These are phyloP conservation scores for Hystrix brachyura DNA, from an alignment of 2,113 vertebrate genomes.

Conservation along the genomic window DNA sequence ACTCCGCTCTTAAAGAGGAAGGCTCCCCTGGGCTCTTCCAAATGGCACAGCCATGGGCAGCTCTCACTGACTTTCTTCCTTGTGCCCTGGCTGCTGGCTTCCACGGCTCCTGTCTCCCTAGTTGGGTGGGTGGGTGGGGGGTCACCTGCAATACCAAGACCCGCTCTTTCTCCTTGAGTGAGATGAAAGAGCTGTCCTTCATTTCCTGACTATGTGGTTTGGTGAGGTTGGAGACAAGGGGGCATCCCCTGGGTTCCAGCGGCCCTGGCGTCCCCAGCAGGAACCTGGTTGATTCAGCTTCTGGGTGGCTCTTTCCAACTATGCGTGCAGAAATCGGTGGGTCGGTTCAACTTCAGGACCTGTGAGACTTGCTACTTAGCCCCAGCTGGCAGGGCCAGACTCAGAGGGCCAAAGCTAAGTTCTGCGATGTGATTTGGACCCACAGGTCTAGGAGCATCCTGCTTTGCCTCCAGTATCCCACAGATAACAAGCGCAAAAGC, in stretches of 20 bases:
- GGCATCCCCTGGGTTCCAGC: neutral
- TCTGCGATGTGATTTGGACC: fast-evolving
- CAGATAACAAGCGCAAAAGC: fast-evolving
- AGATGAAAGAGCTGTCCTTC: neutral
- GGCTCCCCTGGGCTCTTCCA: neutral
- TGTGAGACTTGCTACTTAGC: neutral
- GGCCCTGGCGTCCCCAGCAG: neutral
- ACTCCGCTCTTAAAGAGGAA: conserved; percentile 61
- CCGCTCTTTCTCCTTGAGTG: neutral
- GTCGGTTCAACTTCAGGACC: neutral
- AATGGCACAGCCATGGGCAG: neutral
- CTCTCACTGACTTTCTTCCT: neutral
- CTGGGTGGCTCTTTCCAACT: neutral
- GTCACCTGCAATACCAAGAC: neutral
- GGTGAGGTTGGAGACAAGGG: neutral
- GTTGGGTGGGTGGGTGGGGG: neutral
- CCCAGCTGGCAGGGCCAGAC: fast-evolving
- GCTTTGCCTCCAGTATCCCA: neutral
- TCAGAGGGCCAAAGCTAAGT: neutral
- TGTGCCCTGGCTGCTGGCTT: neutral
- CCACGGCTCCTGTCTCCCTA: fast-evolving
- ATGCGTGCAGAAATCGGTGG: neutral
- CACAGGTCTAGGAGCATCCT: fast-evolving
- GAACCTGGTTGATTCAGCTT: neutral
- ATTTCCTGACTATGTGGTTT: neutral